Conservation (phyloP, 2,113 vertebrate genomes). For the Poeciliopsis retropinna region DNA sequence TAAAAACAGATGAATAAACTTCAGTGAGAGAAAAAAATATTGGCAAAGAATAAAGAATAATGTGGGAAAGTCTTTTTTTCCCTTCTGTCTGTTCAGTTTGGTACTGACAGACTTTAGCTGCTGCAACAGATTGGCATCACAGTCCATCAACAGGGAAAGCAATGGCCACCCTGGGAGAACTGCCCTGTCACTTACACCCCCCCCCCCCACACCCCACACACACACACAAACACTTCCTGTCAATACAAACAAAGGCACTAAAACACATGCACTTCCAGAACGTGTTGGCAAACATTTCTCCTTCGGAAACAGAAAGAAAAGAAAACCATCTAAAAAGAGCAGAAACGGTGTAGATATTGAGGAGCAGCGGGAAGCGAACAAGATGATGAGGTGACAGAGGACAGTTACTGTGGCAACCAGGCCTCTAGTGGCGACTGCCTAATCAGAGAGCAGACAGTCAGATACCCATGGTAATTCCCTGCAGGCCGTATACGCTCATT, state of each 20-base stretch:
- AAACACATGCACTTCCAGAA: neutral
- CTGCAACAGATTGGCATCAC: constrained; percentile 55
- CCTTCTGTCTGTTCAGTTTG: constrained; percentile 28
- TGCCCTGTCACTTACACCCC: constrained; percentile 29
- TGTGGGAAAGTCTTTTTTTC: neutral
- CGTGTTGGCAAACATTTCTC: constrained; percentile 40
- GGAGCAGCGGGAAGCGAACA: constrained; percentile 49
- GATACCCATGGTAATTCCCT: constrained; percentile 55
- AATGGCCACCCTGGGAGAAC: constrained; percentile 45
- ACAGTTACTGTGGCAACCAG: constrained; percentile 71
- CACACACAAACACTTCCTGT: constrained; percentile 20
- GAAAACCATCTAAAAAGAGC: constrained; percentile 15
- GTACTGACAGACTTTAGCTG: constrained; percentile 44
- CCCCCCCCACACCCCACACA: constrained; percentile 2
- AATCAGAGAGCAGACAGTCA: constrained; percentile 67
- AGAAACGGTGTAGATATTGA: constrained; percentile 37
- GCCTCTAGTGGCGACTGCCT: constrained; percentile 62
- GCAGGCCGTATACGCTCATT: constrained; percentile 34
- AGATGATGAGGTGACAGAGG: constrained; percentile 61
- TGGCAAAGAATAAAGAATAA: neutral
- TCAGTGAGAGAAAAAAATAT: neutral
- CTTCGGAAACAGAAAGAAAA: constrained; percentile 52
- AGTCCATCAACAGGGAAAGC: constrained; percentile 56
- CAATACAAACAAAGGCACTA: neutral
- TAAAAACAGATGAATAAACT: neutral